These are phyloP conservation scores for Cotesia typhae DNA, from an alignment of 1,140 invertebrate species.

Conservation along the genomic window DNA sequence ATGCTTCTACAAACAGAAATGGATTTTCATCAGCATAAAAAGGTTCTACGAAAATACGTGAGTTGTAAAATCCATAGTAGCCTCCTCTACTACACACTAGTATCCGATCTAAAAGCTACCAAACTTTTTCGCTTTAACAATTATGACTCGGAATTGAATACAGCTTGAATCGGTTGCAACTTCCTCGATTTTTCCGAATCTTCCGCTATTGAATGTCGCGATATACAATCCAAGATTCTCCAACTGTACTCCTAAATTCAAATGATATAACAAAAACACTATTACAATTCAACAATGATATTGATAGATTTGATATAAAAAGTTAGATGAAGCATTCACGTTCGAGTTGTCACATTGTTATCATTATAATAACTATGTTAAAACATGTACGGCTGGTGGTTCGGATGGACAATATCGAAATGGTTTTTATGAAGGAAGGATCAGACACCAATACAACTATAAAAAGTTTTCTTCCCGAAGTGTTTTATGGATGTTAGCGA, in stretches of 20 bases:
- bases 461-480: slow-evolving; percentile 28
- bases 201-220: slow-evolving; percentile 53
- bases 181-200: slow-evolving; percentile 55
- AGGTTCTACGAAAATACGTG: slow-evolving; percentile 19
- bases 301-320: no score
- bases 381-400: slow-evolving; percentile 9
- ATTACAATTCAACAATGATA: no score
- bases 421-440: slow-evolving; percentile 2
- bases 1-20: no score
- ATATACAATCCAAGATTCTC: slow-evolving; percentile 51
- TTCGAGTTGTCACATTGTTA: not conserved
- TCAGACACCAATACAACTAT: slow-evolving; percentile 4
- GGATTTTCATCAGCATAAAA: no score
- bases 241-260: not conserved
- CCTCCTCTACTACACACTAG: slow-evolving; percentile 21
- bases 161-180: slow-evolving; percentile 55
- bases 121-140: slow-evolving; percentile 61
- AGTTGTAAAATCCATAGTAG: not conserved
- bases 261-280: no score
- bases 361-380: not conserved
- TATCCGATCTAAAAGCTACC: not conserved
- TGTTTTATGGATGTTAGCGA: slow-evolving; percentile 34
- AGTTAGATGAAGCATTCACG: no score
- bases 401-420: slow-evolving; percentile 27
- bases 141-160: slow-evolving; percentile 60